Conservation (phyloP, 2,797 vertebrate species). For the Parauchenoglanis punctatus region DNA sequence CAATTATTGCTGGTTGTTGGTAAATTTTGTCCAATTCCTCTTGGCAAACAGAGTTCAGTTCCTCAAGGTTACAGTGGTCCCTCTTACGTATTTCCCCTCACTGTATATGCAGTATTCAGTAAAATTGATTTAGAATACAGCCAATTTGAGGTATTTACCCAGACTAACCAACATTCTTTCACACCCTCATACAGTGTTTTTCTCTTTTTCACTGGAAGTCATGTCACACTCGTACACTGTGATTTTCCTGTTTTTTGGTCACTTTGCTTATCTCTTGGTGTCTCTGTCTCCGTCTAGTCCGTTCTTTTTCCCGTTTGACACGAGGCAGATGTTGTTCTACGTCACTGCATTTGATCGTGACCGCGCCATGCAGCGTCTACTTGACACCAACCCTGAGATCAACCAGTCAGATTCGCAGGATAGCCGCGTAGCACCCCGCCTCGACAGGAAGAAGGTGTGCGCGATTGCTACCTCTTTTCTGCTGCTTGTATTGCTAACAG, state of each 20-base stretch:
- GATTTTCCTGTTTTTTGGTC: not conserved
- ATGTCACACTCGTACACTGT: not conserved
- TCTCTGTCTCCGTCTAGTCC: constrained; percentile 75
- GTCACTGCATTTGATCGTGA: constrained; percentile 98
- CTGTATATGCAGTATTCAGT: not conserved
- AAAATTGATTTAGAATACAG: not conserved
- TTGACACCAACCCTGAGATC: constrained; percentile 99
- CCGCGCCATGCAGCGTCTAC: constrained; percentile 95
- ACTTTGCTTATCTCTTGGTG: not conserved
- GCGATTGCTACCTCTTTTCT: not conserved
- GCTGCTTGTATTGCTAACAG: not conserved
- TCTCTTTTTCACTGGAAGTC: not conserved
- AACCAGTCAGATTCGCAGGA: constrained; percentile 99
- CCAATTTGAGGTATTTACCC: not conserved
- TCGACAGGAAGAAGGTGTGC: constrained; percentile 92
- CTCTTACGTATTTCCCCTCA: not conserved
- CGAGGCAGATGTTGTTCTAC: constrained; percentile 99
- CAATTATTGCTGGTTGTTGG: not conserved
- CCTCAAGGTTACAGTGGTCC: not conserved
- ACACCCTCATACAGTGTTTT: not conserved
- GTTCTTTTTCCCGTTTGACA: constrained; percentile 99
- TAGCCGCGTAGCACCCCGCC: constrained; percentile 94
- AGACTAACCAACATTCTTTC: not conserved
- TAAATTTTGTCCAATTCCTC: not conserved
- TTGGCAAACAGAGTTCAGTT: not conserved